Evolutionary conservation across 2,113 vertebrate genomes (phyloP).

Genomic region (Bufo bufo): DNA sequence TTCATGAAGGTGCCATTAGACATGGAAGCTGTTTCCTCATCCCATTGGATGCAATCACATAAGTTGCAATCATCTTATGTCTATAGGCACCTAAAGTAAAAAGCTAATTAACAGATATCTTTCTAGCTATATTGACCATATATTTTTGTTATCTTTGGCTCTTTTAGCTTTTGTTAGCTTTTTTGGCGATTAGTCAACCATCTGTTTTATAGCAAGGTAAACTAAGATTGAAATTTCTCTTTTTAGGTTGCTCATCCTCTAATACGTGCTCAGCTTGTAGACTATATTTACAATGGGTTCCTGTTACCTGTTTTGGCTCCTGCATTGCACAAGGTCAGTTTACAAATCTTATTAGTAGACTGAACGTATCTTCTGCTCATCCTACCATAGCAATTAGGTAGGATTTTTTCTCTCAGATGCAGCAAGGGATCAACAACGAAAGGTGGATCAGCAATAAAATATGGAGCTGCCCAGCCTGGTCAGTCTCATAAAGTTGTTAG

Average conservation of each 20-base stretch:
- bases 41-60: not conserved
- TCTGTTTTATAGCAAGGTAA: not conserved
- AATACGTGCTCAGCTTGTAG: slow-evolving; percentile 90
- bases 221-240: not conserved
- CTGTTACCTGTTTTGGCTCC: slow-evolving; percentile 94
- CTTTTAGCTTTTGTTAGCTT: not conserved
- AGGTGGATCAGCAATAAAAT: not conserved
- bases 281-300: slow-evolving; percentile 97
- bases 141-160: not conserved
- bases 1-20: not conserved
- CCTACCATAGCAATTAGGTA: not conserved
- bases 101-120: not conserved
- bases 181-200: not conserved
- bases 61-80: not conserved
- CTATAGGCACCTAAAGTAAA: not conserved
- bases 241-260: slow-evolving; percentile 87
- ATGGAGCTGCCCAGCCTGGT: not conserved
- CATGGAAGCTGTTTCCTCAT: not conserved
- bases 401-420: not conserved
- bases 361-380: not conserved
- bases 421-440: not conserved
- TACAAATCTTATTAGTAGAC: not conserved
- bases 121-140: not conserved
- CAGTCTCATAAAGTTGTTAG: not conserved
- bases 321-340: slow-evolving; percentile 92